Evolutionary conservation across 2,113 vertebrate genomes (phyloP), one percentile per base, ranked within the genome.

Genomic region (Hippoglossus stenolepis): DNA sequence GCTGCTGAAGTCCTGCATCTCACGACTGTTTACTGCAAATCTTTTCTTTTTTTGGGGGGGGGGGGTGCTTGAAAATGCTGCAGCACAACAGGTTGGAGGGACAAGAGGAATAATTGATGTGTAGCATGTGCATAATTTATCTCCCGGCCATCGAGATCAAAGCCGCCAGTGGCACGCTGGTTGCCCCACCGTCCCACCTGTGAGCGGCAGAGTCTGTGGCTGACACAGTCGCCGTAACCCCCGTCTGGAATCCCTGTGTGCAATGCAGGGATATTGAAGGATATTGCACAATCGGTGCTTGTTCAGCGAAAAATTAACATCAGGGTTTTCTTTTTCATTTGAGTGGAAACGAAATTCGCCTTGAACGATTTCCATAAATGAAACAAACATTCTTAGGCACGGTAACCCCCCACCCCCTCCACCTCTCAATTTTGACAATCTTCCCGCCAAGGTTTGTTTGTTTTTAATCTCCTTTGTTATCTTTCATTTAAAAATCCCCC

Each of bases 391-490:
- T 71, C 77, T 81, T 47, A 47, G 28, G 66, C 53, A 70, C 31
- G 26, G 28, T 28, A 28, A 13, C 38, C 9, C 20, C 28, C n/a
- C n/a, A 63, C 64, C 58, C 53, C 45, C 18, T 13, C 15, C 28
- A 5, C 35, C 9, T 62, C 60, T 72, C 71, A 56, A 43, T 70
- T 85, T 77, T 71, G 28, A 70, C 59, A 76, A 74, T 88, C 73
- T 75, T 66, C 65, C 78, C 28, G 21, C 86, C 79, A 87, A 84
- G 78, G 79, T 87, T 86, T 89, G 87, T 89, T 90, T 93, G 86
- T 87, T 88, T 92, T 89, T 89, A 90, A 88, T 91, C 89, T 87
- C 63, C 70, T 75, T 84, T 89, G 73, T 90, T 90, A 88, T 90
- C 86, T 79, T 74, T 85, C 79, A 81, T 86, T 89, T 89, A 83